phyloP scores from a whole-genome alignment of 2,888 invertebrate species.

The Leptopterna dolabrata region DNA sequence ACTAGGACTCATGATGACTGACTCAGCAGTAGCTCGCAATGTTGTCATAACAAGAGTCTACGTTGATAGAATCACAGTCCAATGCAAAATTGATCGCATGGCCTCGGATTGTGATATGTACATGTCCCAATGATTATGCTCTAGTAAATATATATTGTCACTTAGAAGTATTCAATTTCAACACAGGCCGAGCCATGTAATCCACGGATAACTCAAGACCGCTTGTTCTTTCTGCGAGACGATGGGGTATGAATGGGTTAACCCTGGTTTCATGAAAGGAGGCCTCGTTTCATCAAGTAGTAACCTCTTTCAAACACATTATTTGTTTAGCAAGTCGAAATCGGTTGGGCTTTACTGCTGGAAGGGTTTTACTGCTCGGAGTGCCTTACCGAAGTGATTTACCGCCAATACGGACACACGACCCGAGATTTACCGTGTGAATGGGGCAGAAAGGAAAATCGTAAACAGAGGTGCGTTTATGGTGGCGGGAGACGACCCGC shows the following conservation, averaged over 20 bases:
- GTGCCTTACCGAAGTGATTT: slow-evolving; percentile 31
- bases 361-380: slow-evolving; percentile 13
- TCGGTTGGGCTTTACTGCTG: slow-evolving; percentile 27
- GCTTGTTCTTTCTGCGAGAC: not conserved
- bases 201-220: too few species aligned
- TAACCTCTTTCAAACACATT: slow-evolving; percentile 6
- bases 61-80: too few species aligned
- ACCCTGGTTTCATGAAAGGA: too few species aligned
- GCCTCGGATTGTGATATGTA: too few species aligned
- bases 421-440: slow-evolving; percentile 50
- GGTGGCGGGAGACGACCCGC: slow-evolving; percentile 24
- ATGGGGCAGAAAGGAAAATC: slow-evolving; percentile 43
- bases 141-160: too few species aligned
- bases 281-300: slow-evolving; percentile 5
- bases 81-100: too few species aligned
- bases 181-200: too few species aligned
- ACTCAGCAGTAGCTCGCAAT: too few species aligned
- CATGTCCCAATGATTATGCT: too few species aligned
- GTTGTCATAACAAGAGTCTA: too few species aligned
- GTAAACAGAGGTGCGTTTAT: slow-evolving; percentile 52
- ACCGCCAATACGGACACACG: slow-evolving; percentile 30
- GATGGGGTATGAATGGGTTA: not conserved
- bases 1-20: too few species aligned
- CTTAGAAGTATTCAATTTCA: too few species aligned
- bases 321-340: slow-evolving; percentile 38